Conservation (phyloP, 2,113 vertebrate species). For the Alligator mississippiensis region DNA sequence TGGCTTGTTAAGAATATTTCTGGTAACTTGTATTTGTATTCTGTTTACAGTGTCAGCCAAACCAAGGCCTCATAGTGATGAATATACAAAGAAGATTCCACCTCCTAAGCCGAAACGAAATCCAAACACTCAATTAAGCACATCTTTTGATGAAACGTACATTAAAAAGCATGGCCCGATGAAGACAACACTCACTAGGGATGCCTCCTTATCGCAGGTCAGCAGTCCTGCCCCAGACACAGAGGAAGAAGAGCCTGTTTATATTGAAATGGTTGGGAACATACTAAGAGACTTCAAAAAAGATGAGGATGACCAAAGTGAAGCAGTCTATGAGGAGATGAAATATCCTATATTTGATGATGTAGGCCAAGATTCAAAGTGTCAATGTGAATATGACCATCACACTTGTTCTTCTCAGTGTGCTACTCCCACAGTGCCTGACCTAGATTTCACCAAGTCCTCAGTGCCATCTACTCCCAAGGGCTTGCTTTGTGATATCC, state of each 20-base stretch:
- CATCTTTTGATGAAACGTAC: conserved; percentile 94
- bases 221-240: conserved; percentile 83
- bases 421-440: conserved; percentile 93
- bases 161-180: conserved; percentile 84
- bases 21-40: conserved; percentile 14
- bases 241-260: conserved; percentile 94
- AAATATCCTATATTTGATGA: conserved; percentile 93
- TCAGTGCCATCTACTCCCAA: conserved; percentile 86
- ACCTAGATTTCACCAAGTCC: conserved; percentile 87
- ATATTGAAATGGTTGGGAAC: conserved; percentile 99
- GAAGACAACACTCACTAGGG: conserved; percentile 81
- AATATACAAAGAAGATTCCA: conserved; percentile 92
- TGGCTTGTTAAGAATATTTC: background rate
- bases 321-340: conserved; percentile 98
- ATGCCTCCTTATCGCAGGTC: conserved; percentile 84
- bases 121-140: conserved; percentile 96
- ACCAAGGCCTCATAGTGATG: conserved; percentile 88
- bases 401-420: conserved; percentile 92
- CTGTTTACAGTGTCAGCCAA: conserved; percentile 77
- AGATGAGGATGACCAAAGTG: conserved; percentile 91
- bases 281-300: conserved; percentile 88
- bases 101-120: conserved; percentile 97
- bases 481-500: conserved; percentile 90
- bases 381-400: conserved; percentile 82
- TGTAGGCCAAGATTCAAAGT: conserved; percentile 82